Evolutionary conservation across 2,113 vertebrate genomes (phyloP), one percentile per base, ranked within the genome.

Genomic region (Podocnemis expansa): DNA sequence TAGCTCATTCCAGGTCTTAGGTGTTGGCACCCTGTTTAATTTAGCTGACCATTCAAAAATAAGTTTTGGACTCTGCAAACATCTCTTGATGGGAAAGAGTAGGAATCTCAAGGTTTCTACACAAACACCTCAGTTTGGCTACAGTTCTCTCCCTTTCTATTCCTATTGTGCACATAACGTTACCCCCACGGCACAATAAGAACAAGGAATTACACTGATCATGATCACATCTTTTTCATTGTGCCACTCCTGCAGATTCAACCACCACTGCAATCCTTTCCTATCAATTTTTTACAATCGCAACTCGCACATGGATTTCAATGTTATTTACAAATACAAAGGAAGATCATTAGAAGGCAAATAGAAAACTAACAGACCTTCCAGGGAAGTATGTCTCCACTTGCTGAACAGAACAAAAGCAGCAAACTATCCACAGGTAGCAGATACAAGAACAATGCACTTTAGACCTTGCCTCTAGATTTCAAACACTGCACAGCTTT

Each of bases 251-350:
- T 67, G 34, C 34, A 34, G 14, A 63, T 31, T 34, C 27, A 6
- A 31, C 13, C 31, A 8, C 31, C 31, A 63, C 4, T 63, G 29
- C 60, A 63, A 16, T 16, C 31, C 27, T 63, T 34, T 34, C 12
- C 31, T 47, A 47, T 10, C 47, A 47, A 47, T 47, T 27, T 87
- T 84, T 89, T 83, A 91, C 24, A 88, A 90, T 84, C 11, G 12
- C 73, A 80, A 76, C 11, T 92, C 85, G 89, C n/a, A 83, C 81
- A 95, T 38, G 38, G 34, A 70, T 41, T 63, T n/a, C 70, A 41
- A 7, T 84, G 55, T 31, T 92, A 93, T 81, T 96, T 89, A 93
- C 83, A 60, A 54, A 67, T 43, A 58, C 84, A 51, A 8, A 67
- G n/a, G 88, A 95, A 25, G 73, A 94, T 43, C 29, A 76, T 86